A percentile compares a stretch with the other conserved stretches of the same genome.
phyloP scores from a whole-genome alignment of 2,888 invertebrate species.

The Stenurella melanura region DNA sequence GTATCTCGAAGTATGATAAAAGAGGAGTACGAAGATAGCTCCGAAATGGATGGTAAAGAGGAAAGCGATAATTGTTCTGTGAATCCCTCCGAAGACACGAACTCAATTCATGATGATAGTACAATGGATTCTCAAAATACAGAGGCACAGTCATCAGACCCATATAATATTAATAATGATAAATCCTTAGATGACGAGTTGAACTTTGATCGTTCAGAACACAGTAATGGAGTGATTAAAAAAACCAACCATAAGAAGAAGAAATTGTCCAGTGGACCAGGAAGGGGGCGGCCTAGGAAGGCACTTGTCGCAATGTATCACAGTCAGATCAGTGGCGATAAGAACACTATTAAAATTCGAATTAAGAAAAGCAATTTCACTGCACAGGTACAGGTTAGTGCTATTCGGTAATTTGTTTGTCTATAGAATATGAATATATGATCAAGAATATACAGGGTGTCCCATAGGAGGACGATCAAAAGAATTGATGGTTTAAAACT shows the following conservation, averaged over 20 bases:
- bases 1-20: conserved; percentile 28
- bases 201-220: conserved; percentile 49
- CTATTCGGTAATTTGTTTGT: too few species aligned
- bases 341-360: conserved; percentile 82
- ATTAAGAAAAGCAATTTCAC: conserved; percentile 78
- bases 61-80: conserved; percentile 42
- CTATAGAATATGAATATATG: too few species aligned
- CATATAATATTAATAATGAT: conserved; percentile 52
- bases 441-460: too few species aligned
- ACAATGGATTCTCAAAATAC: conserved; percentile 35
- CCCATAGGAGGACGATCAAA: too few species aligned
- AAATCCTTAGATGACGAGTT: conserved; percentile 48
- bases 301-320: conserved; percentile 76
- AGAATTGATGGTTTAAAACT: too few species aligned
- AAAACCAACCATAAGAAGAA: conserved; percentile 61
- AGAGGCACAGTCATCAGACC: conserved; percentile 48
- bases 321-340: conserved; percentile 79
- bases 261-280: conserved; percentile 63
- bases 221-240: conserved; percentile 65
- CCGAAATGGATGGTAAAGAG: conserved; percentile 43
- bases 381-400: conserved; percentile 61
- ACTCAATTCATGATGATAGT: conserved; percentile 40
- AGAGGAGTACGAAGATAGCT: conserved; percentile 44
- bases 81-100: conserved; percentile 40
- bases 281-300: conserved; percentile 73